Conservation (phyloP, 2,797 vertebrate species). For the Falco novaeseelandiae region DNA sequence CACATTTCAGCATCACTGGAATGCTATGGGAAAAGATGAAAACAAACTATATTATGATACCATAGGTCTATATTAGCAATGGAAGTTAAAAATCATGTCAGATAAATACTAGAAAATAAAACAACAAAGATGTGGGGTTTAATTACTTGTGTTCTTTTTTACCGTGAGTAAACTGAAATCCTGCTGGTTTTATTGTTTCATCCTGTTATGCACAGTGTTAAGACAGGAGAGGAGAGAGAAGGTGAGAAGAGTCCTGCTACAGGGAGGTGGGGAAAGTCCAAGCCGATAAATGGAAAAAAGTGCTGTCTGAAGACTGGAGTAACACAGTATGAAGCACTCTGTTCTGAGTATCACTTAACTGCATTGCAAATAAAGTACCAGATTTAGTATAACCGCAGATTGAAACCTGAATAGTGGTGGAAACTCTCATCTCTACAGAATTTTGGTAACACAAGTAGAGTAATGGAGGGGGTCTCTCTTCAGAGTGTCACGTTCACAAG, state of each 20-base stretch:
- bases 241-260: background rate
- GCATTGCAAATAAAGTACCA: background rate
- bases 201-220: background rate
- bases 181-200: background rate
- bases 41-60: background rate
- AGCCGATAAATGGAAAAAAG: background rate
- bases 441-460: background rate
- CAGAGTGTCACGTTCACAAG: background rate
- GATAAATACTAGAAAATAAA: background rate
- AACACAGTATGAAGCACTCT: background rate
- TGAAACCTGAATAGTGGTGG: background rate
- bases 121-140: rapidly evolving
- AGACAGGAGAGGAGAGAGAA: background rate
- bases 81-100: background rate
- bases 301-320: background rate
- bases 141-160: background rate
- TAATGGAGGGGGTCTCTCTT: background rate
- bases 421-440: conserved; percentile 20
- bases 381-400: background rate
- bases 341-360: background rate
- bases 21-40: background rate
- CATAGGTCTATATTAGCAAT: background rate
- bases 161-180: background rate
- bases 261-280: conserved; percentile 4
- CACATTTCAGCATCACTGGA: background rate